Percentiles rank a stretch among this genome's conserved stretches.
Conservation (phyloP, 92 coral and sea anemone genomes). For the Phenganax marumi region DNA sequence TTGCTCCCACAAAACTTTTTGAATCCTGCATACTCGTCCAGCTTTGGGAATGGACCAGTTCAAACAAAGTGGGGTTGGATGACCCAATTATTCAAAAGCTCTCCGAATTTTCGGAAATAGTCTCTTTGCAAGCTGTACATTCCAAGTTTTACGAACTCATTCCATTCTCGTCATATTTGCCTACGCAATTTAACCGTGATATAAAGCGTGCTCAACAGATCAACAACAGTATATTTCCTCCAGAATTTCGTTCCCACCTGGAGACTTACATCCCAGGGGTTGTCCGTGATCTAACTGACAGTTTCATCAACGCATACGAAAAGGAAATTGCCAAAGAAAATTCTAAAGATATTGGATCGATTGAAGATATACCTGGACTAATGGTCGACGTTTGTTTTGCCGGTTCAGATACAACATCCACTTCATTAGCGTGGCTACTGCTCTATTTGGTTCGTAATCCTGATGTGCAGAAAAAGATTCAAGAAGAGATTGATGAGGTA, state of each 20-base stretch:
- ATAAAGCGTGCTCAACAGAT: background rate
- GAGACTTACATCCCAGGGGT: background rate
- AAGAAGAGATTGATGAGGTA: no score
- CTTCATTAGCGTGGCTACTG: slow-evolving; percentile 75
- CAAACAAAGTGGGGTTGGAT: no score
- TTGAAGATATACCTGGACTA: background rate
- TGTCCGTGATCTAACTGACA: background rate
- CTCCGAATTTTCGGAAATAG: no score
- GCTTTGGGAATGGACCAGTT: no score
- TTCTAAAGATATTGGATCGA: background rate
- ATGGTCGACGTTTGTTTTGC: background rate
- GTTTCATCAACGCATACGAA: background rate
- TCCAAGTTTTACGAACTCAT: no score
- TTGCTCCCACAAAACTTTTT: slow-evolving; percentile 44
- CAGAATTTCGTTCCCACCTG: no score
- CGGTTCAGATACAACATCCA: slow-evolving; percentile 70
- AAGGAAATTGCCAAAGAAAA: background rate
- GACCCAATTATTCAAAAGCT: no score
- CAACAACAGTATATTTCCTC: no score
- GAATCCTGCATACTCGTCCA: no score
- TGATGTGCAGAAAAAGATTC: no score
- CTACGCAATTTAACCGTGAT: slow-evolving; percentile 28
- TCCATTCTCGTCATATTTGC: slow-evolving; percentile 4
- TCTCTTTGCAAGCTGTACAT: no score
- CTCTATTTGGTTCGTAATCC: no score